phyloP scores from a whole-genome alignment of 2,797 vertebrate species.

The Acanthurus lineatus region DNA sequence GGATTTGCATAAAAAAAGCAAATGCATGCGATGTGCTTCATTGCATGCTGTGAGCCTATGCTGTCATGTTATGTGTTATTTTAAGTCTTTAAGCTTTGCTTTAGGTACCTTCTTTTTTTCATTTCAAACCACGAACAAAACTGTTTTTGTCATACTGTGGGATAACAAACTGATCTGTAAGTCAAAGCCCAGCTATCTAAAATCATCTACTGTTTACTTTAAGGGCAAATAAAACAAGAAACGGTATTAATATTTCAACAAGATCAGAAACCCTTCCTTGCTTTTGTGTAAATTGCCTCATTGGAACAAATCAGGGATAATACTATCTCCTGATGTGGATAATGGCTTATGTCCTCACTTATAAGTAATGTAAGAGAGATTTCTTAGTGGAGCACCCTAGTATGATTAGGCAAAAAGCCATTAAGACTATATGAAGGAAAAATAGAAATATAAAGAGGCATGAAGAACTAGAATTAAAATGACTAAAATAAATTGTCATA shows the following conservation, averaged over 20 bases:
- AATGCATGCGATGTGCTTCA: not conserved
- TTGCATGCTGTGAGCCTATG: not conserved
- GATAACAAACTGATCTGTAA: not conserved
- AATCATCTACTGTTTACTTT: not conserved
- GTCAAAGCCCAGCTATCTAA: not conserved
- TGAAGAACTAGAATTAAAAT: not conserved
- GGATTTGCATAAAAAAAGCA: slow-evolving; percentile 39
- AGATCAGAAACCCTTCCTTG: not conserved
- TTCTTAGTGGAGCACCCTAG: not conserved
- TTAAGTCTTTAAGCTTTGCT: not conserved
- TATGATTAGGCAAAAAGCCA: not conserved
- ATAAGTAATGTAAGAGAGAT: too few relatives aligned
- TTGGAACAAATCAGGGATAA: not conserved
- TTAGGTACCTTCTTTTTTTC: not conserved
- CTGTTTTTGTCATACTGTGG: not conserved
- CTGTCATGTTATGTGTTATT: not conserved
- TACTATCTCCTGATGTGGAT: not conserved
- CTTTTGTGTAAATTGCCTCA: too few relatives aligned
- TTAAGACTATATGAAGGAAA: not conserved
- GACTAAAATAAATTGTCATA: too few relatives aligned
- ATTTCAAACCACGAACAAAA: not conserved
- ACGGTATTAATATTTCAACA: not conserved
- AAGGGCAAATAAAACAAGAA: not conserved
- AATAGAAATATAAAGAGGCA: not conserved
- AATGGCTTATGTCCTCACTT: not conserved